These are phyloP conservation scores for Pungitius pungitius DNA, from an alignment of 2,113 vertebrate species.

Conservation along the genomic window DNA sequence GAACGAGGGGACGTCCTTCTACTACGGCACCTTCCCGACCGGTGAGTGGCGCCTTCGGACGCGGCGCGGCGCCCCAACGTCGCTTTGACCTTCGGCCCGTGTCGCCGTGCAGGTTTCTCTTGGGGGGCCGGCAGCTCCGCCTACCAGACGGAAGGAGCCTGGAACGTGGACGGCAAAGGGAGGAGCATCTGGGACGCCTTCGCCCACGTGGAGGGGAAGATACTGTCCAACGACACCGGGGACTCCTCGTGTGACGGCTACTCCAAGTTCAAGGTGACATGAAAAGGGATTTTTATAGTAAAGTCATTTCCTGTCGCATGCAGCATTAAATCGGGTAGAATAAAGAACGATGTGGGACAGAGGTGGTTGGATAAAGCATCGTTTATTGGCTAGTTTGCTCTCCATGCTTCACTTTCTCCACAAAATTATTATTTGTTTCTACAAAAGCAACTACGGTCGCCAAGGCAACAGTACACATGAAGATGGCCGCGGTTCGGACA, in stretches of 20 bases:
- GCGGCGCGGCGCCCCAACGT: too few species aligned
- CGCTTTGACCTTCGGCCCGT: too few species aligned
- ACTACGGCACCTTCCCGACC: constrained; percentile 87
- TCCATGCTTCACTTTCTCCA: too few species aligned
- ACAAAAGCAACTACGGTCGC: too few species aligned
- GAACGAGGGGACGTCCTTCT: constrained; percentile 84
- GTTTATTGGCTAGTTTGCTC: too few species aligned
- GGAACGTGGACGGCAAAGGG: constrained; percentile 90
- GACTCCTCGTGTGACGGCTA: constrained; percentile 88
- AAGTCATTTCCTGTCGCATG: background rate
- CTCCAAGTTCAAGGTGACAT: constrained; percentile 85
- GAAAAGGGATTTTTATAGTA: background rate
- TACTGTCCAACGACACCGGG: constrained; percentile 80
- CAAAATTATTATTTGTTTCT: too few species aligned
- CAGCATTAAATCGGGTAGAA: background rate
- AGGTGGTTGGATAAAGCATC: background rate
- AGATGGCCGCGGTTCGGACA: too few species aligned
- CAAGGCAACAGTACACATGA: too few species aligned
- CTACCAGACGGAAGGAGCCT: constrained; percentile 91
- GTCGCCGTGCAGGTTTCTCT: constrained; percentile 81
- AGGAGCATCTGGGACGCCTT: constrained; percentile 91
- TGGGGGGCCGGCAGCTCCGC: constrained; percentile 92
- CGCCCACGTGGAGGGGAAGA: constrained; percentile 82
- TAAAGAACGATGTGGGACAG: background rate
- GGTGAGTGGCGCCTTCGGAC: constrained; percentile 71